Percentiles rank a stretch among this genome's conserved stretches.
Evolutionary conservation across 1,140 invertebrate species (phyloP).

Genomic region (Pogonomyrmex californicus): DNA sequence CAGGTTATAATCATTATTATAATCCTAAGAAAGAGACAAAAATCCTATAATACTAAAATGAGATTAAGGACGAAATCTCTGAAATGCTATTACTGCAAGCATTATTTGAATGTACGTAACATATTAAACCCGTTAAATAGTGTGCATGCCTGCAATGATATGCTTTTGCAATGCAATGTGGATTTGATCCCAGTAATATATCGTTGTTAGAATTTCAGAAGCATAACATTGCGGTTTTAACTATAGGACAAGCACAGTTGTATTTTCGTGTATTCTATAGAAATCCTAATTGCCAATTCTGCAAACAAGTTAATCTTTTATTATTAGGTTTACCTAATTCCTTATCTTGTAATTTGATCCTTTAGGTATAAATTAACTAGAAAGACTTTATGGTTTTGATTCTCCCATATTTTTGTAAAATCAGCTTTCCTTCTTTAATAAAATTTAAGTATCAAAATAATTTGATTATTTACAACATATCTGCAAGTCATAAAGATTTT

Average conservation of each 20-base stretch:
- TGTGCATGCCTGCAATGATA: constrained; percentile 21
- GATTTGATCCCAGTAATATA: constrained; percentile 40
- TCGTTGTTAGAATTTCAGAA: constrained; percentile 41
- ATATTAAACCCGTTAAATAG: constrained; percentile 33
- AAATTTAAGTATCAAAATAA: background rate
- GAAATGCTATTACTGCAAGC: constrained; percentile 6
- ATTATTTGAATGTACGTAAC: constrained; percentile 5
- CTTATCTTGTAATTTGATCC: background rate
- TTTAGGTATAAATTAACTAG: background rate
- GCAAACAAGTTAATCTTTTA: constrained; percentile 28
- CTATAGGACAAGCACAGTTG: background rate
- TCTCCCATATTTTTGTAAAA: background rate
- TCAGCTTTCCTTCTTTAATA: background rate
- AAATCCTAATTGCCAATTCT: constrained; percentile 46
- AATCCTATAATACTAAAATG: background rate
- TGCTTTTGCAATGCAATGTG: constrained; percentile 8
- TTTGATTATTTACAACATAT: background rate
- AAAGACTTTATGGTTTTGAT: background rate
- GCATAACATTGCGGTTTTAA: constrained; percentile 50
- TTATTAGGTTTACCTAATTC: background rate
- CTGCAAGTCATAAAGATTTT: background rate
- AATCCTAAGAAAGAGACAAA: background rate
- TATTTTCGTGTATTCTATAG: background rate
- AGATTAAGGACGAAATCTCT: background rate
- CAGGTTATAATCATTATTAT: background rate